Base-by-base conservation (phyloP, 2,113 vertebrate species). In the Lutjanus erythropterus region DNA sequence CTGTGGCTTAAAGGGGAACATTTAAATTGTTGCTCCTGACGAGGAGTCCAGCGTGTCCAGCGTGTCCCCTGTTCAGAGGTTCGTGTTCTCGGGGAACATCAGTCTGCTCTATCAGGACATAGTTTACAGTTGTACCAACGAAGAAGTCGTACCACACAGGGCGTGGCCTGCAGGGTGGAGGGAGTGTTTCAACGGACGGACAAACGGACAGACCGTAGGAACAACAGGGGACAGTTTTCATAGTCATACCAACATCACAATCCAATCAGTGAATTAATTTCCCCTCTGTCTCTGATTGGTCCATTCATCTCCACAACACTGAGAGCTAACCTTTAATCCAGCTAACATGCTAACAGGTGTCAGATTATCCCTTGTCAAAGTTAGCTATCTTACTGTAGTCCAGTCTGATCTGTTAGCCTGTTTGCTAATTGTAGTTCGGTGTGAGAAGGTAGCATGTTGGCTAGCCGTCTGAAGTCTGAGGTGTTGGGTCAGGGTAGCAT, bases 301-400 rank as follows among this genome's bases (percentile, higher is more conserved):
- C 68, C 2, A 0, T 50, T 75, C 29, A 49, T 31, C 56, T 41
- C 19, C 3, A 71, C 55, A 78, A 83, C 76, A 76, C 16, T 33
- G 15, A 75, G 16, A 19, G 27, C 61, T 65, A 69, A 65, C 66
- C 18, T 67, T 33, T 42, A 31, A 69, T 64, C 67, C 56, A 84
- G 47, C 84, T 85, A 88, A 71, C 76, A 73, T 67, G 80, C 77
- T 80, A 83, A 80, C 62, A 52, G 2, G 41, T 16, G 42, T 39
- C 16, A 16, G 7, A 33, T 19, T 25, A 19, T 27, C 58, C 53
- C 19, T 21, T 11, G 18, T 8, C 9, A 44, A 5, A 47, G 9
- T 39, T 10, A 25, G 3, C 16, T 70, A 16, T n/a, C n/a, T n/a
- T n/a, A 0, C 12, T 59, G 41, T 60, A 4, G 33, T 60, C 8